Evolutionary conservation across 2,888 invertebrate species (phyloP).

Genomic region (Papilio demoleus): DNA sequence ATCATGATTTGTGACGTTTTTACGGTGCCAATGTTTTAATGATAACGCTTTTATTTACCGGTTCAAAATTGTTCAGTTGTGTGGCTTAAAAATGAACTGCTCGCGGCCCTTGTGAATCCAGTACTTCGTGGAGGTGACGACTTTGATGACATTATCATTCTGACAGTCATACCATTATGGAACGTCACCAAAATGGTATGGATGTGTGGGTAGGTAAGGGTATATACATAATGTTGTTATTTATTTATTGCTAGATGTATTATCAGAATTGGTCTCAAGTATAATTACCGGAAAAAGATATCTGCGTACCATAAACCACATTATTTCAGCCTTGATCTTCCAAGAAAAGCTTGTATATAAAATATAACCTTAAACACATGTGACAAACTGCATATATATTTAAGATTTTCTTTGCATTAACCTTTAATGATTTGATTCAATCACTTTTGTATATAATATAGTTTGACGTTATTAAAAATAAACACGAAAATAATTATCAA

Average conservation of each 20-base stretch:
- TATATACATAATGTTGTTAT: constrained; percentile 55
- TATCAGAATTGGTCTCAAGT: no score
- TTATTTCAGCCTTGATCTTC: background rate
- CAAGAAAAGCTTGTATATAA: background rate
- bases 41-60: constrained; percentile 59
- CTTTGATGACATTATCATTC: constrained; percentile 59
- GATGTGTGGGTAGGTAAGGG: constrained; percentile 85
- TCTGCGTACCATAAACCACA: no score
- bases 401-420: no score
- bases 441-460: background rate
- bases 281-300: no score
- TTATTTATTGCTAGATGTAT: constrained; percentile 38
- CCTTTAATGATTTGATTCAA: background rate
- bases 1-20: constrained; percentile 74
- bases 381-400: no score
- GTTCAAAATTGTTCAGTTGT: constrained; percentile 57
- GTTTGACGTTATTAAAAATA: background rate
- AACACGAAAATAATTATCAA: background rate
- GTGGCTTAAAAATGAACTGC: constrained; percentile 59
- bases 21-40: constrained; percentile 64
- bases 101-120: constrained; percentile 54
- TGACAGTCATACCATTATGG: constrained; percentile 79
- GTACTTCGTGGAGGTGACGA: constrained; percentile 54
- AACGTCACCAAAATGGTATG: constrained; percentile 83
- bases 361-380: background rate